Percentiles rank a stretch among this genome's conserved stretches.
Evolutionary conservation across 1,140 invertebrate genomes (phyloP).

Genomic region (Phenacoccus solenopsis): DNA sequence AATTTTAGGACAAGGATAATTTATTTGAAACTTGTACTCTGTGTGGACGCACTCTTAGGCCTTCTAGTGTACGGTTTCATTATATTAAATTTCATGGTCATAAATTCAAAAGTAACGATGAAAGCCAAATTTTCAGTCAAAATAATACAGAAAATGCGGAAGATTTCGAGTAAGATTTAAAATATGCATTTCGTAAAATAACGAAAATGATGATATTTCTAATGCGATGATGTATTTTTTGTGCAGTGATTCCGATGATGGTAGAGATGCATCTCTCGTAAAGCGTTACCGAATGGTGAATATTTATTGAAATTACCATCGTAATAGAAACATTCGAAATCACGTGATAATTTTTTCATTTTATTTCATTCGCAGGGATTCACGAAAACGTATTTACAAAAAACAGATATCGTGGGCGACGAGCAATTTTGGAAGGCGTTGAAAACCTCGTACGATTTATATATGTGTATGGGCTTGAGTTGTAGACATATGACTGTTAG

Average conservation of each 20-base stretch:
- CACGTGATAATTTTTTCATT: no score
- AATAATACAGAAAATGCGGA: no score
- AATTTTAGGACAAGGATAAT: conserved; percentile 38
- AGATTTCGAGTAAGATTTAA: no score
- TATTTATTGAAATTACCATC: no score
- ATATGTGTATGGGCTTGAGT: neutral
- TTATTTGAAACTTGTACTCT: conserved; percentile 40
- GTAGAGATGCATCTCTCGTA: neutral
- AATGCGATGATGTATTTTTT: neutral
- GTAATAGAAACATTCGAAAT: no score
- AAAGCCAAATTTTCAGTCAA: neutral
- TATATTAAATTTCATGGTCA: conserved; percentile 24
- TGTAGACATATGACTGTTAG: neutral
- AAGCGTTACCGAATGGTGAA: neutral
- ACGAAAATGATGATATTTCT: no score
- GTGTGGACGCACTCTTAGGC: conserved; percentile 42
- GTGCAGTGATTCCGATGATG: neutral
- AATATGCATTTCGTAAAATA: no score
- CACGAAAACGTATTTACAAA: neutral
- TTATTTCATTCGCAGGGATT: no score
- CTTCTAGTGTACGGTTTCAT: conserved; percentile 43
- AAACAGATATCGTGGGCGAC: neutral
- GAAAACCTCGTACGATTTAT: conserved; percentile 4
- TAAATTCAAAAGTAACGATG: neutral
- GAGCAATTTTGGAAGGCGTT: neutral